phyloP scores from a whole-genome alignment of 2,113 vertebrate genomes.

The Eurystomus gularis region DNA sequence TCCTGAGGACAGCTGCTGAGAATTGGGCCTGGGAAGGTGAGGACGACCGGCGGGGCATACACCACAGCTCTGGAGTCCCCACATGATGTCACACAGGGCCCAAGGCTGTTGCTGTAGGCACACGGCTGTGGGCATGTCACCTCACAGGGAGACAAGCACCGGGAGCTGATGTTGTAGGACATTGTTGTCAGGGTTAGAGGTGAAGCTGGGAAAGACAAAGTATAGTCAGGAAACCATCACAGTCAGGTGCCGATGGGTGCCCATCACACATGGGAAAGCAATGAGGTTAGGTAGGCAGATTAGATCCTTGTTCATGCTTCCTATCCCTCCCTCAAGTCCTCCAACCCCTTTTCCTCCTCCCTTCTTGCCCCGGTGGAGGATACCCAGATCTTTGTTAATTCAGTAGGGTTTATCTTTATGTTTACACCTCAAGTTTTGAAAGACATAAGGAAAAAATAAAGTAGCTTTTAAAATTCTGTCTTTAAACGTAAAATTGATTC shows the following conservation, averaged over 20 bases:
- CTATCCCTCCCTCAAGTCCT: neutral
- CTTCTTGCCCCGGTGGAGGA: neutral
- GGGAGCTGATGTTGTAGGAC: neutral
- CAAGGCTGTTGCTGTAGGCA: neutral
- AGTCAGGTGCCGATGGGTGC: neutral
- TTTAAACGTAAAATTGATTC: neutral
- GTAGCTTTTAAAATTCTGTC: rapidly evolving
- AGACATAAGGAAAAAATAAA: neutral
- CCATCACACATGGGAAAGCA: neutral
- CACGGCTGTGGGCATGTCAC: neutral
- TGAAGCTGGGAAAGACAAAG: neutral
- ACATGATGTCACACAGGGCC: neutral
- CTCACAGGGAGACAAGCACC: neutral
- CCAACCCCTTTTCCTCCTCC: neutral
- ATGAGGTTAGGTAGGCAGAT: neutral
- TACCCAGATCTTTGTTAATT: neutral
- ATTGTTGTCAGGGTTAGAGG: neutral
- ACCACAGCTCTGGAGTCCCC: slow-evolving; percentile 2
- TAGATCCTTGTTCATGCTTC: neutral
- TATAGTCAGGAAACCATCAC: neutral
- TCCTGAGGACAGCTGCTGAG: neutral
- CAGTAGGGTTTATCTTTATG: neutral
- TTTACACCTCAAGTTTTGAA: neutral
- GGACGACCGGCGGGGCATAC: rapidly evolving
- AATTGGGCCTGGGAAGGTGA: neutral